A percentile compares a stretch with the other conserved stretches of the same genome.
These are phyloP conservation scores for human (Homo sapiens) DNA, from an alignment of 2,113 vertebrate species.

Conservation along the genomic window GRCh38 chr5:113681001-113681500, in stretches of 20 bases:
- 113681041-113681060: background rate
- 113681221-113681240: background rate
- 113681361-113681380: background rate
- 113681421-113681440: background rate
- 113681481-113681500: background rate
- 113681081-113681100: conserved; percentile 10
- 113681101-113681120: background rate
- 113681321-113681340: background rate
- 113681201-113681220: background rate
- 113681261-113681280: background rate
- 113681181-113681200: background rate
- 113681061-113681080: background rate
- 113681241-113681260: background rate
- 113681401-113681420: background rate
- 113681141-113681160: background rate
- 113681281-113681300: background rate
- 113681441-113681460: background rate
- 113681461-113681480: background rate
- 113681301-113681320: background rate
- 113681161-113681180: background rate
- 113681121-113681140: background rate
- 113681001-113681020: background rate
- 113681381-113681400: background rate
- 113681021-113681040: background rate
- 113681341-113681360: background rate